Evolutionary conservation across 2,888 invertebrate species (phyloP), one percentile per base, ranked within the genome.

Genomic region (Metellina segmentata): DNA sequence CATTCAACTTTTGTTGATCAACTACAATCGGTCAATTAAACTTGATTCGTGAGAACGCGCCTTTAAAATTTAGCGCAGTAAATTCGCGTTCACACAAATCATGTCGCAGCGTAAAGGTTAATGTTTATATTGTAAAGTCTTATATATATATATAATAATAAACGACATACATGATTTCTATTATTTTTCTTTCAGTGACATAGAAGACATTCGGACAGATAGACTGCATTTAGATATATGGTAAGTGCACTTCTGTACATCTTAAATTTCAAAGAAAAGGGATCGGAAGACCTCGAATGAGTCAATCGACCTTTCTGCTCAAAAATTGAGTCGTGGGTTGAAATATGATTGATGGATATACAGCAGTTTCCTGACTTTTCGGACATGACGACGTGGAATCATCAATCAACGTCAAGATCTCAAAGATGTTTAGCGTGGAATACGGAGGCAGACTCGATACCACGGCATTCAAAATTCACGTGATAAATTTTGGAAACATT

Each of bases 161-260:
- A 34, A 34, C 34, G 34, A 34, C 4, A 34, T 34, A 34, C 4
- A 34, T 34, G 4, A 2, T 34, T 34, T 4, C 34, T 34, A 34
- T 34, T 82, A 70, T 93, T 93, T 94, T 93, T 93, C 70, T 95
- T 95, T 71, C 95, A 98, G 98, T 94, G 98, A 98, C 94, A 98
- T 98, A 94, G 98, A 98, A 95, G 98, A 98, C 95, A 97, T 97
- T 94, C 97, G 97, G 93, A 97, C 97, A 94, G 98, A 98, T 94
- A 97, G 97, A 85, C 96, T 98, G 82, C 98, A 98, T 95, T 95
- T 98, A 94, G 98, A 98, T 95, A 98, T 98, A 94, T 97, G 97
- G 98, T 96, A 94, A 95, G 95, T 94, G 11, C 61, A 61, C 11
- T 16, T 9, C 5, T 61, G 61, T 13, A 61, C 2, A 61, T 5